Percentiles rank a stretch among this genome's conserved stretches.
Evolutionary conservation across 2,113 vertebrate species (phyloP).

Genomic region (Cebus imitator): DNA sequence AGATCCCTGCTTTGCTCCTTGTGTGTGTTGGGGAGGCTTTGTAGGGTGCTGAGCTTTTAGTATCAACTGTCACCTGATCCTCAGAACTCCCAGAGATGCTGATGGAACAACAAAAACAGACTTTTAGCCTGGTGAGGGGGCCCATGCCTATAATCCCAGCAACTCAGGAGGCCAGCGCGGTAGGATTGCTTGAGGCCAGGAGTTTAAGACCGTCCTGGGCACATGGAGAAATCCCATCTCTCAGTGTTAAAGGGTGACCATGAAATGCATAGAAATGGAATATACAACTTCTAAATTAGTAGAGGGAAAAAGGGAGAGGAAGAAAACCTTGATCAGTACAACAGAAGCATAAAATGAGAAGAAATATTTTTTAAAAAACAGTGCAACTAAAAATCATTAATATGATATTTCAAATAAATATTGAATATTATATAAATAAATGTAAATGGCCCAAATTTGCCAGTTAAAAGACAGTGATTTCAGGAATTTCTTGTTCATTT

Average conservation of each 20-base stretch:
- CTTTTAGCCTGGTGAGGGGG: no score
- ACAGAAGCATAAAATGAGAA: neutral
- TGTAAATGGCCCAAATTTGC: neutral
- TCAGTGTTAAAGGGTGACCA: neutral
- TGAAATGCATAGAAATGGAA: neutral
- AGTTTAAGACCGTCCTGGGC: no score
- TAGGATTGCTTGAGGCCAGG: no score
- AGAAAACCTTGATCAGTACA: neutral
- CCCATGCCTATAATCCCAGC: no score
- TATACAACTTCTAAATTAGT: neutral
- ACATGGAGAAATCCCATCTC: neutral
- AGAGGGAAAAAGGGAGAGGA: neutral
- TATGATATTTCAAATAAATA: neutral
- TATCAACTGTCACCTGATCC: rapidly evolving
- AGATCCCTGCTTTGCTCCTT: rapidly evolving
- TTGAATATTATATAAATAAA: neutral
- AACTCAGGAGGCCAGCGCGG: no score
- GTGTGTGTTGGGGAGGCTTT: neutral
- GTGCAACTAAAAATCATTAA: neutral
- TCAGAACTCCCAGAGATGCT: neutral
- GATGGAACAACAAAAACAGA: rapidly evolving
- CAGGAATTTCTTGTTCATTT: no score
- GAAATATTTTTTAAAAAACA: neutral
- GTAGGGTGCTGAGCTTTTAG: neutral
- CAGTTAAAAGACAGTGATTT: neutral